Conservation (phyloP, 1,140 invertebrate genomes). For the Bombus waltoni region DNA sequence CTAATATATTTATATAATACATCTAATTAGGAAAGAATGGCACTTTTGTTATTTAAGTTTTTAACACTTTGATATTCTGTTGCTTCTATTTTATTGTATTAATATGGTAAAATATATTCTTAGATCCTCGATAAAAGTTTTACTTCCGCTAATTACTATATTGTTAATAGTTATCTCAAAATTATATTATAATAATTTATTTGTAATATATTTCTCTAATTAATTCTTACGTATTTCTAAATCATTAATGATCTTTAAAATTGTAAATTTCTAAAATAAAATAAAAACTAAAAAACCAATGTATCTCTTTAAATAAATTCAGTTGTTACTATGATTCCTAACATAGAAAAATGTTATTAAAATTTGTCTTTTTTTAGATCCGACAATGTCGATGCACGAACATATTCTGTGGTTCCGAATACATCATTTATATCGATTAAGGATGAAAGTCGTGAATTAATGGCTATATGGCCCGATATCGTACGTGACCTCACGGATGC, state of each 20-base stretch:
- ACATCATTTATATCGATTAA: slow-evolving; percentile 85
- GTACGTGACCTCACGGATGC: slow-evolving; percentile 91
- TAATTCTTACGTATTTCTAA: too few species aligned
- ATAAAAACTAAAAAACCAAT: background rate
- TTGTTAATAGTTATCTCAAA: too few species aligned
- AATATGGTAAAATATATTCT: background rate
- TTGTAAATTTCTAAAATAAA: too few species aligned
- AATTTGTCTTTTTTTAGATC: slow-evolving; percentile 27
- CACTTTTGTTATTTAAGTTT: background rate
- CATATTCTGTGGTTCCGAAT: slow-evolving; percentile 83
- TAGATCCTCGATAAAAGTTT: background rate
- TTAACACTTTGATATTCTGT: background rate
- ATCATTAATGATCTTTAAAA: too few species aligned
- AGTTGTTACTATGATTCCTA: too few species aligned
- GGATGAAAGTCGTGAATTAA: slow-evolving; percentile 93
- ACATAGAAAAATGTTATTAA: too few species aligned
- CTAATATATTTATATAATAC: background rate
- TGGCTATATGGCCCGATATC: slow-evolving; percentile 93
- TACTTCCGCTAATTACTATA: background rate
- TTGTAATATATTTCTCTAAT: too few species aligned
- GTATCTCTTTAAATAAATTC: background rate
- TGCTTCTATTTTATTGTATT: too few species aligned
- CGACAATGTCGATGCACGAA: slow-evolving; percentile 36
- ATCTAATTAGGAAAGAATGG: background rate
- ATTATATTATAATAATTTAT: too few species aligned